phyloP scores from a whole-genome alignment of 2,113 vertebrate genomes.

The Montifringilla adamsi region DNA sequence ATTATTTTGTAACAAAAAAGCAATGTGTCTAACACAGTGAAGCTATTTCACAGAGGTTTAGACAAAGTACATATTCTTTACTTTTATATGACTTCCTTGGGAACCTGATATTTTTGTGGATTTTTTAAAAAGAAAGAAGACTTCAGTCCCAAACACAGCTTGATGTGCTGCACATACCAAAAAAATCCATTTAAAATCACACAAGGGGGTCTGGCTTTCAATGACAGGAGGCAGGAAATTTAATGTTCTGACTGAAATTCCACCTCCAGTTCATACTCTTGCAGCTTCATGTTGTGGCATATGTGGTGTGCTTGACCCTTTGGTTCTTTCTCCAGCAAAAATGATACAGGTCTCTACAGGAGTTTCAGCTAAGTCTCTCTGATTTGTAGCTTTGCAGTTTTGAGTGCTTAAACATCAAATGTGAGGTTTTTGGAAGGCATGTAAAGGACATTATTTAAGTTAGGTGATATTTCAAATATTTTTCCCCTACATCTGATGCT shows the following conservation, averaged over 20 bases:
- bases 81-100: not conserved
- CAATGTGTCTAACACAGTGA: not conserved
- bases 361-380: not conserved
- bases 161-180: conserved; percentile 23
- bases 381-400: not conserved
- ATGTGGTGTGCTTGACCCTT: not conserved
- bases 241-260: conserved; percentile 42
- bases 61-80: conserved; percentile 8
- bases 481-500: not conserved
- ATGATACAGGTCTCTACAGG: not conserved
- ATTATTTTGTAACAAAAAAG: not conserved
- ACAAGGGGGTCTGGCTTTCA: conserved; percentile 5
- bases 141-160: conserved; percentile 25
- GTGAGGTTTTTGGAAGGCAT: not conserved
- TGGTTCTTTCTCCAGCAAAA: not conserved
- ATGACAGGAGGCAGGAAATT: conserved; percentile 35
- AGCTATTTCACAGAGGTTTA: not conserved
- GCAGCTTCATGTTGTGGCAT: not conserved
- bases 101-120: conserved; percentile 22
- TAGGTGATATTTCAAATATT: not conserved
- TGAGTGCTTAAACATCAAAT: not conserved
- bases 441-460: not conserved
- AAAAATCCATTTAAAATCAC: conserved; percentile 45
- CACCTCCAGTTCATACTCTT: not conserved
- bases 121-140: not conserved